Evolutionary conservation across 2,888 invertebrate species (phyloP), one percentile per base, ranked within the genome.

Genomic region (Idaea dimidiata): DNA sequence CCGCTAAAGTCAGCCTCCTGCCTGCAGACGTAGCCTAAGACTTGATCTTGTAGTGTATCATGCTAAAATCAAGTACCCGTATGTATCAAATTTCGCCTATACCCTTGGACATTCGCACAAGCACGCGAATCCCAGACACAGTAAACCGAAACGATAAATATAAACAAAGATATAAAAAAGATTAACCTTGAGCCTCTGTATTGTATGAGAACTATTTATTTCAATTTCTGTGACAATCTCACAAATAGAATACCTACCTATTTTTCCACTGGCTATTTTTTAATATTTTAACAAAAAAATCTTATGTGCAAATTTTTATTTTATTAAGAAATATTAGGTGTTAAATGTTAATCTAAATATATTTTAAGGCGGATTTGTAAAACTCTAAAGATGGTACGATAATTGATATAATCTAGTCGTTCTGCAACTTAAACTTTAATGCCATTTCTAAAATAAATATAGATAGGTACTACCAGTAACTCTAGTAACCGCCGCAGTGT

Each of bases 201-300:
- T 43, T 43, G 43, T 43, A 18, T 60, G 63, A 17, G 31, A 16
- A 32, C n/a, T 31, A 53, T 63, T 18, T 63, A 31, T 63, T 54
- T 56, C 55, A 63, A 56, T 60, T 58, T 53, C 17, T 31, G 53
- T 59, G 54, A 59, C 59, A 64, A 59, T 59, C 32, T 54, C 3
- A 61, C 43, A 43, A 43, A 43, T 43, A 43, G 43, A 43, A 0
- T 32, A 0, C 10, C 7, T 24, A 24, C 24, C 43, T 43, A 43
- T 43, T 43, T 43, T 43, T 43, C 43, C 43, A 43, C 10, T 43
- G 43, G 43, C 43, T 43, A 43, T 43, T 43, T 43, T 43, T 14
- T 43, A 43, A 8, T 8, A 8, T 8, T 6, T 43, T 14, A 14
- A 2, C 14, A 14, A 14, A 10, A 43, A n/a, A n/a, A n/a, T n/a